Evolutionary conservation across 2,797 vertebrate genomes (phyloP), one percentile per base, ranked within the genome.

Genomic region (Sphenopsis melanotis): DNA sequence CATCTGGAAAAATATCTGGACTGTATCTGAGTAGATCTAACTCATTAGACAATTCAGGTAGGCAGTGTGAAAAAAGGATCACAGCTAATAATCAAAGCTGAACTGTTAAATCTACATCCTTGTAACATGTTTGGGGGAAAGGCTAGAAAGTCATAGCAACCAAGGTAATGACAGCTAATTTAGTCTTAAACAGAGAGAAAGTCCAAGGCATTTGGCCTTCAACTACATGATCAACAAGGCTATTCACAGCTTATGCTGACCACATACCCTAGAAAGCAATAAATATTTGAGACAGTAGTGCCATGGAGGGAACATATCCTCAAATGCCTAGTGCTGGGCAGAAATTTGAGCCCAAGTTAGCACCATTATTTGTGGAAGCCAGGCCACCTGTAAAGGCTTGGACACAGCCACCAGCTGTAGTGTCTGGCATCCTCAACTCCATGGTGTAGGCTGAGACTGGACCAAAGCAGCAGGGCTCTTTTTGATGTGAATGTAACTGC

Each of bases 91-190:
- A 49, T 66, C 22, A 23, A 50, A 52, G 19, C 4, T 52, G n/a
- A 52, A 29, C n/a, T 23, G 5, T 36, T 66, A 37, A 23, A 44
- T 44, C 27, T 59, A 44, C 11, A n/a, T 66, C 10, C 18, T 16
- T n/a, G 37, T 37, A 75, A 15, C 15, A 23, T 0, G 0, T n/a
- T 44, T 44, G 4, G 4, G 27, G 19, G 10, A 44, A 12, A 50
- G 10, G 44, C 22, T 27, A 59, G 32, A 59, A 75, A 66, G 27
- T 50, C 52, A 27, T 19, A 44, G 27, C 19, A 59, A n/a, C n/a
- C 46, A 27, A 59, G 15, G 12, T 52, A 66, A 20, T 29, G 37
- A 37, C 27, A 27, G 19, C 5, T 44, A 37, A 59, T 37, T 66
- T 50, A 37, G 10, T 32, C 37, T 66, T n/a, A 75, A 74, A 65